Percentiles rank a stretch among this genome's conserved stretches.
phyloP scores from a whole-genome alignment of 2,113 vertebrate genomes.

The Mus musculus region GRCm39 chr10:99089001-99089500 shows the following conservation, averaged over 20 bases:
- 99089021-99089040: background rate
- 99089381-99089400: too few species aligned
- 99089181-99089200: background rate
- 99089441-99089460: conserved; percentile 5
- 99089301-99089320: background rate
- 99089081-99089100: too few species aligned
- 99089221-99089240: background rate
- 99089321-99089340: too few species aligned
- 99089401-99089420: too few species aligned
- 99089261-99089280: background rate
- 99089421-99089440: background rate
- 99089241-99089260: background rate
- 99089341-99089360: too few species aligned
- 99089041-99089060: background rate
- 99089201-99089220: background rate
- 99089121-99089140: too few species aligned
- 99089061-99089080: background rate
- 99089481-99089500: background rate
- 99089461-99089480: background rate
- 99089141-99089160: background rate
- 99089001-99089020: background rate
- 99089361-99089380: background rate
- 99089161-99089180: background rate
- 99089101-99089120: background rate
- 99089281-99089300: background rate